A percentile compares a stretch with the other conserved stretches of the same genome.
Evolutionary conservation across 2,797 vertebrate genomes (phyloP).

Genomic region (Myotis pilosus): DNA sequence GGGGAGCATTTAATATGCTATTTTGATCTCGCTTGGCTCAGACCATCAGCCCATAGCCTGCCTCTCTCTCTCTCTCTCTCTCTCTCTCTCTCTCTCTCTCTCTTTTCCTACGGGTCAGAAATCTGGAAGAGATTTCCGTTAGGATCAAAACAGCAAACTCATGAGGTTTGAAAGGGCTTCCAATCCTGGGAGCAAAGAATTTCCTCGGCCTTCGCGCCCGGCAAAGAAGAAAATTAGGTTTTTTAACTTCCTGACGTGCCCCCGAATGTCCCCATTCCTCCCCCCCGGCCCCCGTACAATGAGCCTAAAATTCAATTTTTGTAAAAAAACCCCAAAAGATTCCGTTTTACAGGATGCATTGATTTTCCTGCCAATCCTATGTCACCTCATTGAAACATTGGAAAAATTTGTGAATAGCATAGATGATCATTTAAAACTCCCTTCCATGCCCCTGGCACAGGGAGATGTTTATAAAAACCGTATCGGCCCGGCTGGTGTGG

Average conservation of each 20-base stretch:
- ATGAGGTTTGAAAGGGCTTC: constrained; percentile 54
- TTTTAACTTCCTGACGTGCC: background rate
- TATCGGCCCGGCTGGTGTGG: too few relatives aligned
- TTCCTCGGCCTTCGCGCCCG: background rate
- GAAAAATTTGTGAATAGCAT: background rate
- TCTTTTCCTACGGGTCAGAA: background rate
- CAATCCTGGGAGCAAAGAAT: constrained; percentile 29
- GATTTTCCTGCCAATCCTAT: background rate
- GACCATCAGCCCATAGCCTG: background rate
- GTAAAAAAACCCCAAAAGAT: background rate
- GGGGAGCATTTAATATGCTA: constrained; percentile 50
- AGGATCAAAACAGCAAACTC: constrained; percentile 55
- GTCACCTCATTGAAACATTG: background rate
- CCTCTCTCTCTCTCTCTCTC: too few relatives aligned
- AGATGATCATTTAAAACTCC: too few relatives aligned
- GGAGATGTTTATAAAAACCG: too few relatives aligned
- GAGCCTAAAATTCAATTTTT: too few relatives aligned
- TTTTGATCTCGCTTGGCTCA: constrained; percentile 51
- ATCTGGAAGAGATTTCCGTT: constrained; percentile 65
- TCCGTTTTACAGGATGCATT: accelerated
- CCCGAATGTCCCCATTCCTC: accelerated
- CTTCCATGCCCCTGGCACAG: too few relatives aligned
- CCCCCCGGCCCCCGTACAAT: accelerated
- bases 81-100: background rate
- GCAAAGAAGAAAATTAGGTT: background rate